These are phyloP conservation scores for Heliothis subflexa DNA, from an alignment of 1,140 invertebrate genomes.

Conservation along the genomic window DNA sequence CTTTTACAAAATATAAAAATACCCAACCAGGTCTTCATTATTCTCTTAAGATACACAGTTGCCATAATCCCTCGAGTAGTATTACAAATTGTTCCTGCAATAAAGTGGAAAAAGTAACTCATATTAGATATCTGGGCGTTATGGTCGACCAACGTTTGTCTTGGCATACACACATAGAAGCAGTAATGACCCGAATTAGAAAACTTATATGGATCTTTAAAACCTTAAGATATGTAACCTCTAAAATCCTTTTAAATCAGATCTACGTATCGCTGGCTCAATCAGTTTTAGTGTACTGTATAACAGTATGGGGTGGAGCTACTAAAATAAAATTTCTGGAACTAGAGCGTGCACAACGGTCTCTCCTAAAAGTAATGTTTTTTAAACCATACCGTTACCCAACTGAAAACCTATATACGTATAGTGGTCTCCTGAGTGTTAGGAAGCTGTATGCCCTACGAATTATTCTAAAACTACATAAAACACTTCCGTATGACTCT, in stretches of 20 bases:
- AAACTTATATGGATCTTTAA: constrained; percentile 49
- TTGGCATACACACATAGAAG: constrained; percentile 40
- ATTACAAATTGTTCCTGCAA: not conserved
- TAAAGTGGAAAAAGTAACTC: not conserved
- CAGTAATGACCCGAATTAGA: constrained; percentile 13
- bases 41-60: not conserved
- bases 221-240: not conserved
- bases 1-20: constrained; percentile 1
- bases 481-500: constrained; percentile 4
- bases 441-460: not conserved
- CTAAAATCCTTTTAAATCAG: not conserved
- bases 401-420: constrained; percentile 1
- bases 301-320: constrained; percentile 44
- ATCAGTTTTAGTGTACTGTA: constrained; percentile 5
- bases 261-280: constrained; percentile 1
- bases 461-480: not conserved
- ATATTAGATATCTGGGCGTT: constrained; percentile 43
- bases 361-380: constrained; percentile 39
- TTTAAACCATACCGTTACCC: constrained; percentile 30
- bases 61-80: not conserved
- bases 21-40: not conserved
- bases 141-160: constrained; percentile 38
- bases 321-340: constrained; percentile 48
- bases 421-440: not conserved
- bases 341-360: constrained; percentile 41